Conservation (phyloP, 2,113 vertebrate species). For the Syngnathoides biaculeatus region DNA sequence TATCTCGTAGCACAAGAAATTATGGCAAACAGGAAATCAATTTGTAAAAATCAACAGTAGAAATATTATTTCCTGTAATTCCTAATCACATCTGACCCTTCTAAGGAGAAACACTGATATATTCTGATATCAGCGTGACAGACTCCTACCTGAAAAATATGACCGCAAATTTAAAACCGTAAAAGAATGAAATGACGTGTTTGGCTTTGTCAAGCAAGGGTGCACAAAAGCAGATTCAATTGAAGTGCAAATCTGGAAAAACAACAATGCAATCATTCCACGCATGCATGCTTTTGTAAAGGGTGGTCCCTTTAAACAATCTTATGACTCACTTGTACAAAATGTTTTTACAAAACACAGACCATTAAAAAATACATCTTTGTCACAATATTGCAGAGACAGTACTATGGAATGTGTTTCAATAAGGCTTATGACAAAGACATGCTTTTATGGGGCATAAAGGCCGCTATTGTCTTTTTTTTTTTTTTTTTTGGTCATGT, state of each 20-base stretch:
- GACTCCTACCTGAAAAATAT: slow-evolving; percentile 18
- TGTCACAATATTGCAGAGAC: neutral
- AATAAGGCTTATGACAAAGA: slow-evolving; percentile 49
- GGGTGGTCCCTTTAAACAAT: slow-evolving; percentile 51
- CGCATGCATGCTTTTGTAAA: slow-evolving; percentile 17
- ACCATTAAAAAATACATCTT: slow-evolving; percentile 7
- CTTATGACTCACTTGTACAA: slow-evolving; percentile 7
- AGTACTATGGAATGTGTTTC: slow-evolving; percentile 15
- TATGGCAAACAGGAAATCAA: neutral
- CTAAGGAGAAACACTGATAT: slow-evolving; percentile 24
- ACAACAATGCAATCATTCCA: slow-evolving; percentile 15
- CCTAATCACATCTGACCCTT: slow-evolving; percentile 15
- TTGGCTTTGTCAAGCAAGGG: slow-evolving; percentile 17
- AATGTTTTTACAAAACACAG: slow-evolving; percentile 34
- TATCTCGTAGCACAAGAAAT: neutral
- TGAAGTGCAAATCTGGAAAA: slow-evolving; percentile 9
- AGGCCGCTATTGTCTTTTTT: slow-evolving; percentile 2
- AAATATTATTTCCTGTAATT: slow-evolving; percentile 36
- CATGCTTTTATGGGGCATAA: neutral
- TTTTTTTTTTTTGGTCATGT: neutral
- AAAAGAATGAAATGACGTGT: slow-evolving; percentile 17
- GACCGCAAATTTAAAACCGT: neutral
- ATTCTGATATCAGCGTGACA: slow-evolving; percentile 32
- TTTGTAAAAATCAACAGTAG: slow-evolving; percentile 5
- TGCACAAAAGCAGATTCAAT: slow-evolving; percentile 22